Percentiles rank a stretch among this genome's conserved stretches.
These are phyloP conservation scores for Microplitis demolitor DNA, from an alignment of 1,140 invertebrate genomes.

Conservation along the genomic window DNA sequence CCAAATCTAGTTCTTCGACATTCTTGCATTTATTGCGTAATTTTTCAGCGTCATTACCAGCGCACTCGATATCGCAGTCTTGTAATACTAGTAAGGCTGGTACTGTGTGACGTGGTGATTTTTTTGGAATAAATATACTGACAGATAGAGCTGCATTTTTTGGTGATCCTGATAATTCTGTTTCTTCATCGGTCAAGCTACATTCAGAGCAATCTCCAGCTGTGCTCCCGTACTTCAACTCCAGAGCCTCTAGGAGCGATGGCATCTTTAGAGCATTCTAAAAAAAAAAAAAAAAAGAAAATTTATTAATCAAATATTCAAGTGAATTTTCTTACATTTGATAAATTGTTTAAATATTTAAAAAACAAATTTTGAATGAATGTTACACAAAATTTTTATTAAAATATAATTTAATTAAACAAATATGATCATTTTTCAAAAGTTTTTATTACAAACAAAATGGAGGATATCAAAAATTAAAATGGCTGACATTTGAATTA, in stretches of 20 bases:
- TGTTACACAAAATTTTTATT: too few relatives aligned
- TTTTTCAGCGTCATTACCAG: slow-evolving; percentile 76
- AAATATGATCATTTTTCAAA: too few relatives aligned
- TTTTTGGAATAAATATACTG: slow-evolving; percentile 82
- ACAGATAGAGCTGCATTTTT: slow-evolving; percentile 67
- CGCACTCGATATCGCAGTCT: slow-evolving; percentile 84
- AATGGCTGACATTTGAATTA: too few relatives aligned
- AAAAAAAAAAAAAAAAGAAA: slow-evolving; percentile 18
- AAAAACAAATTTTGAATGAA: background rate
- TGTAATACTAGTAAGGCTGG: slow-evolving; percentile 87
- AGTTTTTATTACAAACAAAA: too few relatives aligned
- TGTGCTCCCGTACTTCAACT: slow-evolving; percentile 77
- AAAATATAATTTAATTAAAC: too few relatives aligned
- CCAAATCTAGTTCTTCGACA: slow-evolving; percentile 88
- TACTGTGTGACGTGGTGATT: slow-evolving; percentile 75
- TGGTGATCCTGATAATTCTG: slow-evolving; percentile 55
- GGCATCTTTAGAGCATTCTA: slow-evolving; percentile 70
- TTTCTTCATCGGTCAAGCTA: slow-evolving; percentile 61
- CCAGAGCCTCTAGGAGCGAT: slow-evolving; percentile 81
- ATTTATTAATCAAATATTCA: background rate
- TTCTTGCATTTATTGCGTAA: slow-evolving; percentile 81
- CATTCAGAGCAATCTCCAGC: slow-evolving; percentile 64
- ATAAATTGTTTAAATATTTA: too few relatives aligned
- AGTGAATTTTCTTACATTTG: too few relatives aligned
- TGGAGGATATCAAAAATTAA: too few relatives aligned